Evolutionary conservation across 2,113 vertebrate genomes (phyloP).

Genomic region (Parotia lawesii): DNA sequence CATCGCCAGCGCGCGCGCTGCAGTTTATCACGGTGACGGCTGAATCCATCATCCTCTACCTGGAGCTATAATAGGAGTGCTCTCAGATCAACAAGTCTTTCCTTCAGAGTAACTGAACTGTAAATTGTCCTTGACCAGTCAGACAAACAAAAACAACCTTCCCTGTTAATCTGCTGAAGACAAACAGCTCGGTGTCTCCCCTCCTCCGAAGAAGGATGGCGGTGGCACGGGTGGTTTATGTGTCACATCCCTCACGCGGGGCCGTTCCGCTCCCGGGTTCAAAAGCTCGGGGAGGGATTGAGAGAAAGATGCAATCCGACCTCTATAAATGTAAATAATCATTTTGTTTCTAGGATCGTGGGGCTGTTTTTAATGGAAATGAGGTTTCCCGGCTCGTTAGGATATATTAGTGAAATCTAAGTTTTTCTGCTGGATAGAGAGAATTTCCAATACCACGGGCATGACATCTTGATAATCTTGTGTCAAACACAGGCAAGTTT

Average conservation of each 20-base stretch:
- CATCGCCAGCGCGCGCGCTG: neutral
- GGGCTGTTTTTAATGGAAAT: neutral
- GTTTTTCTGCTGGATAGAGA: neutral
- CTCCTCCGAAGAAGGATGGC: neutral
- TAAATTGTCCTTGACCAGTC: conserved; percentile 75
- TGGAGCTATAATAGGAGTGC: conserved; percentile 59
- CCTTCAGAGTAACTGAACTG: conserved; percentile 70
- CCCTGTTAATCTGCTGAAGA: conserved; percentile 68
- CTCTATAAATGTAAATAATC: conserved; percentile 4
- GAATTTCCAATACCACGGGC: neutral
- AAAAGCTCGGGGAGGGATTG: neutral
- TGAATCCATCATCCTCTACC: conserved; percentile 72
- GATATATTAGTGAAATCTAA: neutral
- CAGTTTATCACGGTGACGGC: conserved; percentile 68
- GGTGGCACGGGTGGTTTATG: conserved; percentile 29
- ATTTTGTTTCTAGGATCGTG: neutral
- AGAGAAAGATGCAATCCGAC: neutral
- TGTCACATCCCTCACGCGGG: conserved; percentile 10
- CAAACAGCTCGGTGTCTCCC: conserved; percentile 45
- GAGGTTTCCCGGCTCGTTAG: accelerated
- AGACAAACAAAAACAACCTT: conserved; percentile 70
- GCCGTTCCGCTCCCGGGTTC: neutral
- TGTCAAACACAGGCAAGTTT: neutral
- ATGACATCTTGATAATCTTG: too few species aligned
- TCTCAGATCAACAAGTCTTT: conserved; percentile 74